Base-by-base conservation (phyloP, 2,888 invertebrate species). In the Tetropium fuscum region DNA sequence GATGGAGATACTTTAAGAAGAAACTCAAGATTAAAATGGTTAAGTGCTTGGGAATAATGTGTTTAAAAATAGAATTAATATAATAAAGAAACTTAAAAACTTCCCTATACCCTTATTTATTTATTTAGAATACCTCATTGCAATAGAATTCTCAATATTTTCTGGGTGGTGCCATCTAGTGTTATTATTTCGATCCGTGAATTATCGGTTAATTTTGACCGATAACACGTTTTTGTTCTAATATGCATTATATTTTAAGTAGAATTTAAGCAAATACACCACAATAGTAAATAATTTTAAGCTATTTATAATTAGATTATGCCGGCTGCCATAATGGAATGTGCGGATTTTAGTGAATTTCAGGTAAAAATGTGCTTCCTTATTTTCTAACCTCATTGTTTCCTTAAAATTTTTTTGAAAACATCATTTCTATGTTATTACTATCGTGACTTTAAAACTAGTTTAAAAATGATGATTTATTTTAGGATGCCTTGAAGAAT, bases 311-410 rank as follows among this genome's bases (percentile, higher is more conserved):
- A 11, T 3, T 18, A 18, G 15, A 51, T 40, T 27, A 74, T 73
- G 74, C 69, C 71, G 11, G 58, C 60, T 25, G 71, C 71, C n/a
- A 63, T 75, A 58, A 81, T 84, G 80, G 87, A 88, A 80, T 93
- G 93, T 74, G 84, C 87, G 56, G 93, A 94, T 82, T 92, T 91
- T 85, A 85, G 91, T 78, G 90, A 91, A 83, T 94, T 94, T 84
- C 93, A 94, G 88, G 94, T 93, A 83, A 75, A 27, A 13, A 15
- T 11, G 2, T 3, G n/a, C 20, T 7, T 38, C 38, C 11, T n/a
- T 71, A 69, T 63, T 65, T 30, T 22, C 27, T 49, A 47, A 47
- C 48, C 32, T 45, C 10, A 13, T 22, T 30, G 19, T 57, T 48
- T 40, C n/a, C n/a, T n/a, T n/a, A n/a, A n/a, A n/a, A n/a, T n/a